phyloP scores from a whole-genome alignment of 2,888 invertebrate species.

The Autographa gamma region DNA sequence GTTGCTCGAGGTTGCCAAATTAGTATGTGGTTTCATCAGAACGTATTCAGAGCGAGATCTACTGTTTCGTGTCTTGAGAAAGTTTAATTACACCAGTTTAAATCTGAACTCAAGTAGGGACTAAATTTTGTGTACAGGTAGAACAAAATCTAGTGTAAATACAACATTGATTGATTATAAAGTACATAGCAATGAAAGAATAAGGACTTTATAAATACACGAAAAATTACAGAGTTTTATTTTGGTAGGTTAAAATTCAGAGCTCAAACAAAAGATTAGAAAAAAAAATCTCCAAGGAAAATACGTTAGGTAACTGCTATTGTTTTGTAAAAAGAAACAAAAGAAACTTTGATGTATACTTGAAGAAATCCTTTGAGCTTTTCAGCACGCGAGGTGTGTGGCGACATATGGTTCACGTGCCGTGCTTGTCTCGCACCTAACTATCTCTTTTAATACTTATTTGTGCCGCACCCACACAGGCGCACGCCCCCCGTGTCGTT shows the following conservation, averaged over 20 bases:
- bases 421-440: slow-evolving; percentile 82
- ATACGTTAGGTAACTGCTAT: background rate
- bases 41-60: slow-evolving; percentile 37
- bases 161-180: no score
- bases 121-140: background rate
- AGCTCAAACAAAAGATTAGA: background rate
- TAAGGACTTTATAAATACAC: background rate
- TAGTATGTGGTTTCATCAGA: slow-evolving; percentile 45
- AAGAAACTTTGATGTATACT: slow-evolving; percentile 28
- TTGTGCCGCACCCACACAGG: slow-evolving; percentile 82
- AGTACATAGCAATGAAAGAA: background rate
- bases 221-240: background rate
- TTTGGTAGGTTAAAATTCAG: slow-evolving; percentile 5
- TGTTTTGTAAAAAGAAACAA: slow-evolving; percentile 32
- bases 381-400: slow-evolving; percentile 59
- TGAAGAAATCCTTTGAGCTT: slow-evolving; percentile 55
- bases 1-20: slow-evolving; percentile 35
- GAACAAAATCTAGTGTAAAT: no score
- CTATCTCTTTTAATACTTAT: slow-evolving; percentile 89
- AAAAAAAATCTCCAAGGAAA: slow-evolving; percentile 3
- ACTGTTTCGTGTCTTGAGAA: slow-evolving; percentile 34
- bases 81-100: slow-evolving; percentile 30
- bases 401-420: slow-evolving; percentile 74
- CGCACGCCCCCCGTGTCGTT: slow-evolving; percentile 77
- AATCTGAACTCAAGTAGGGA: slow-evolving; percentile 12